Base-by-base conservation (phyloP, 2,888 invertebrate species). In the Bellardia pandia region DNA sequence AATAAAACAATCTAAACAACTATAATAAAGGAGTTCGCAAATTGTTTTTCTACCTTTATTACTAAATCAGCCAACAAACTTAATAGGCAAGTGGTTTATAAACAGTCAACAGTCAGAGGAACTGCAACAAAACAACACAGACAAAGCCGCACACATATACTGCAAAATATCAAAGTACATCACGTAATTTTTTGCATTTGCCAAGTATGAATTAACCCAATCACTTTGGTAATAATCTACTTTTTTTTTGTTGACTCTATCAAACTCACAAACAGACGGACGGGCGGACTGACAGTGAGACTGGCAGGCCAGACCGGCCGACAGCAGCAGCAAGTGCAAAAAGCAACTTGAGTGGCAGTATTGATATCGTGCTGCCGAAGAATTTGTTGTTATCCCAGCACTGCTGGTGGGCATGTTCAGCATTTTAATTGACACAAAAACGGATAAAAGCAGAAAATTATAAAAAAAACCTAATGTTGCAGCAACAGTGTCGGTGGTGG, bases 341-440 rank as follows among this genome's bases (percentile, higher is more conserved):
- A 71, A 85, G 66, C 64, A 80, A 62, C 74, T 83, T 88, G 88
- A 86, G 83, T 88, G 88, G 86, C 88, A 88, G 85, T 75, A 75
- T 74, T 83, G 88, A 89, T 89, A 77, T 87, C 89, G 89, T 89
- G 89, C 86, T 86, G 88, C 88, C 86, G 89, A 72, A 82, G 88
- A 89, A 89, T 89, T 89, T 89, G 89, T 89, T 86, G 85, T 88
- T 88, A 89, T 89, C 89, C 88, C 84, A 80, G 80, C 89, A 85
- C 87, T 88, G 89, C 89, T 86, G 89, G 89, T 89, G 89, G 89
- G 89, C 89, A 88, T 88, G 88, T 88, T 89, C 88, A 88, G 89
- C 89, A 87, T 86, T 86, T 79, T 86, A 89, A 88, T 88, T 89
- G 89, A 89, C 89, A 89, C 89, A 86, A 82, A 85, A 80, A 79